A percentile compares a stretch with the other conserved stretches of the same genome.
Evolutionary conservation across 2,113 vertebrate species (phyloP).

Genomic region (Channa argus): DNA sequence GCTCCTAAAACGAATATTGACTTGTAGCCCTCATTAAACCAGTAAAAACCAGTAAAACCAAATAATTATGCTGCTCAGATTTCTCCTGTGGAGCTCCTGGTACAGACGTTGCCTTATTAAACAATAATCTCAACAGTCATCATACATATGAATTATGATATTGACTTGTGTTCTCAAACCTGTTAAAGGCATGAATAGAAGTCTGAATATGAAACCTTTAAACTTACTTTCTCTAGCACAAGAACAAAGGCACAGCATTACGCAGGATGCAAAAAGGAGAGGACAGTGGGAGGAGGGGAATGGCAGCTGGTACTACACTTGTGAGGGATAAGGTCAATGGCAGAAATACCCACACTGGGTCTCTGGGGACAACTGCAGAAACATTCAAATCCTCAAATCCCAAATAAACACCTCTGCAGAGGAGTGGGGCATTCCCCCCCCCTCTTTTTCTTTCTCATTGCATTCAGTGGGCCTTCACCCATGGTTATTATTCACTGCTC

Average conservation of each 20-base stretch:
- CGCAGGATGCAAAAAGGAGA: constrained; percentile 21
- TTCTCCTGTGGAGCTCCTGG: no score
- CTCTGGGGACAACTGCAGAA: constrained; percentile 51
- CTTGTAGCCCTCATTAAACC: no score
- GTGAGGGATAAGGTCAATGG: constrained; percentile 74
- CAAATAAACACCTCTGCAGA: constrained; percentile 73
- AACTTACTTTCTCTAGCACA: constrained; percentile 9
- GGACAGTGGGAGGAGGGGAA: constrained; percentile 17
- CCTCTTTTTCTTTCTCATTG: constrained; percentile 52
- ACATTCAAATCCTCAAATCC: constrained; percentile 74
- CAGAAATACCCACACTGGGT: constrained; percentile 68
- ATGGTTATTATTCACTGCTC: constrained; percentile 81
- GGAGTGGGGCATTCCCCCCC: constrained; percentile 14
- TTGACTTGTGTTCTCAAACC: no score
- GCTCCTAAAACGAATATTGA: no score
- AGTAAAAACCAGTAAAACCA: no score
- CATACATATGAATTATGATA: no score
- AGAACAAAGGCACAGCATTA: constrained; percentile 43
- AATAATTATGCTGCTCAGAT: no score
- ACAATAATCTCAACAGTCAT: no score
- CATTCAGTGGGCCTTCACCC: constrained; percentile 68
- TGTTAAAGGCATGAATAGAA: constrained; percentile 9
- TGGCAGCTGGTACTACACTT: constrained; percentile 60
- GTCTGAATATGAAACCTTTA: constrained; percentile 31
- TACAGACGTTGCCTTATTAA: no score